Evolutionary conservation across 2,113 vertebrate species (phyloP).

Genomic region (Ovis canadensis): DNA sequence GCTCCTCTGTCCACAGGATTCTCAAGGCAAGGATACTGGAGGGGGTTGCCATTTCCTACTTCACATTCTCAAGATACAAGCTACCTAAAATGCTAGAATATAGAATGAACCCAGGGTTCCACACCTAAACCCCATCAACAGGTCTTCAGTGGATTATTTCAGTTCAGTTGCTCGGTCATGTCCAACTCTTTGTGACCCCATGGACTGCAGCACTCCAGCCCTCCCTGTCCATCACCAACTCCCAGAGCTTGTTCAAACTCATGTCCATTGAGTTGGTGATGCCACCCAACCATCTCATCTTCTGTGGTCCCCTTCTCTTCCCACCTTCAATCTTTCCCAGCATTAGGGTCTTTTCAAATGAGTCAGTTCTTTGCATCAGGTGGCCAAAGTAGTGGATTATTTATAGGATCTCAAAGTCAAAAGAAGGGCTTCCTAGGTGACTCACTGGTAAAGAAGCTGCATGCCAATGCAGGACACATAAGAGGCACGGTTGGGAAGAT

Average conservation of each 20-base stretch:
- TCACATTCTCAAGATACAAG: background rate
- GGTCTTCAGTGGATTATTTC: background rate
- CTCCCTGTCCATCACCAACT: background rate
- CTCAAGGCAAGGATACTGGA: background rate
- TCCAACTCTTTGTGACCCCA: background rate
- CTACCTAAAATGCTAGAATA: no score
- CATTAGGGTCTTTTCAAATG: background rate
- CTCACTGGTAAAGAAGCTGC: background rate
- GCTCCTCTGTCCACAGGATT: background rate
- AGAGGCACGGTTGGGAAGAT: background rate
- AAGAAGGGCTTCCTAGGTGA: background rate
- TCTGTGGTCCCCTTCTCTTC: background rate
- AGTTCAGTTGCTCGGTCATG: fast-evolving
- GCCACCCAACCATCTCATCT: background rate
- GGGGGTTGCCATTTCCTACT: background rate
- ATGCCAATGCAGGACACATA: background rate
- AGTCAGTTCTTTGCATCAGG: background rate
- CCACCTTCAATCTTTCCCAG: background rate
- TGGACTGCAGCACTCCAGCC: fast-evolving
- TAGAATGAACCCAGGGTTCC: background rate
- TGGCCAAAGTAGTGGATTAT: background rate
- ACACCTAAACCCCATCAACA: background rate
- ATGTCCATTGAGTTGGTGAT: background rate
- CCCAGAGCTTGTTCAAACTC: background rate
- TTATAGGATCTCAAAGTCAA: background rate